These are phyloP conservation scores for Peromyscus polionotus DNA, from an alignment of 2,113 vertebrate genomes.

Conservation along the genomic window DNA sequence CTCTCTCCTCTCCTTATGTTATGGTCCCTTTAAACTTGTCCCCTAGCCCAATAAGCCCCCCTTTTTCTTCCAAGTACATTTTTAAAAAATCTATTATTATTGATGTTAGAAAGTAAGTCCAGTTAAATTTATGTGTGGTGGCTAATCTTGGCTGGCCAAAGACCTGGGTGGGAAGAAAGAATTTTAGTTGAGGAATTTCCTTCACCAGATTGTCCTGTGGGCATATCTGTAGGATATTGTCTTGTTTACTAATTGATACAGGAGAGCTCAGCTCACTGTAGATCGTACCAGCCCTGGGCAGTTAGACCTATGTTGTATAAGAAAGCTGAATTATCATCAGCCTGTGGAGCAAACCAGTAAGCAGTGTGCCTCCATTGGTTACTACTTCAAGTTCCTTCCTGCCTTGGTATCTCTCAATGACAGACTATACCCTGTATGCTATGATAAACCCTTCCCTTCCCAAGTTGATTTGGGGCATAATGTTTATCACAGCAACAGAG, in stretches of 20 bases:
- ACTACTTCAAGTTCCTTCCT: not conserved
- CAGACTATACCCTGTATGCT: too few species aligned
- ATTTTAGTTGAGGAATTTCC: not conserved
- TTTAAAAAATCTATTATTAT: conserved; percentile 4
- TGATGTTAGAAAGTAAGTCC: not conserved
- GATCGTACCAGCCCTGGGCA: not conserved
- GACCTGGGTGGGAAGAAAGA: not conserved
- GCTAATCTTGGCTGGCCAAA: not conserved
- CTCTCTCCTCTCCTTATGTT: not conserved
- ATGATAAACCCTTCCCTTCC: not conserved
- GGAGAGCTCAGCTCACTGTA: not conserved
- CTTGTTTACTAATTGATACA: not conserved
- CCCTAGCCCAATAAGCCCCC: not conserved
- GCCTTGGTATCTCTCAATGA: not conserved
- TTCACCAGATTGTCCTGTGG: not conserved
- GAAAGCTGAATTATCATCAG: not conserved
- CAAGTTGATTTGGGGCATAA: not conserved
- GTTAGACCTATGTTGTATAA: not conserved
- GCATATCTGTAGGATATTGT: not conserved
- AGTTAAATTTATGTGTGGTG: not conserved
- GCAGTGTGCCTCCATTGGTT: not conserved
- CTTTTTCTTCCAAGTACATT: not conserved
- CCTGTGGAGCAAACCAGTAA: not conserved
- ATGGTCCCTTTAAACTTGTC: not conserved
- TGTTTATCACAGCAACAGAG: not conserved